Percentiles rank a stretch among this genome's conserved stretches.
Conservation (phyloP, 2,888 invertebrate species). For the Catocala sponsa region DNA sequence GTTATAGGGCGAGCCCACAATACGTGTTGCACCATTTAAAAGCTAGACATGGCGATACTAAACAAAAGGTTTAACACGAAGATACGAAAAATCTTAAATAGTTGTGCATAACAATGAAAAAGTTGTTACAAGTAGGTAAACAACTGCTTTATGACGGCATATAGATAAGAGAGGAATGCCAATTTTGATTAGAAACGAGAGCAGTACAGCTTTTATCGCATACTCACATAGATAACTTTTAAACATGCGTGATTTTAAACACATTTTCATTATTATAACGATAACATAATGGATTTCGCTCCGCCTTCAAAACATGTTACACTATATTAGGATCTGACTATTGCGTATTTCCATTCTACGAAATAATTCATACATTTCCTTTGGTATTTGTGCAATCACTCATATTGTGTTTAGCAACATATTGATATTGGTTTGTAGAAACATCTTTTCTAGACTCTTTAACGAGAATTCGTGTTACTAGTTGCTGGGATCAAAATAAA, state of each 20-base stretch:
- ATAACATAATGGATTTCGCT: constrained; percentile 49
- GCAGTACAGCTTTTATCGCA: constrained; percentile 75
- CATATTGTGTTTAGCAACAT: constrained; percentile 31
- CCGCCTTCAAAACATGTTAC: constrained; percentile 27
- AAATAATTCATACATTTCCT: constrained; percentile 26
- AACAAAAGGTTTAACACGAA: constrained; percentile 38
- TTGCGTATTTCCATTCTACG: constrained; percentile 17
- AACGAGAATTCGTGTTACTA: constrained; percentile 51
- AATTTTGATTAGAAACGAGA: constrained; percentile 84
- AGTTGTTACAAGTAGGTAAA: constrained; percentile 66
- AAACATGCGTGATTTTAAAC: constrained; percentile 75
- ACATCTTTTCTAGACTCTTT: constrained; percentile 37
- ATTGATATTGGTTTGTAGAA: constrained; percentile 30
- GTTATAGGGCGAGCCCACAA: constrained; percentile 43
- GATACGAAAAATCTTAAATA: constrained; percentile 47
- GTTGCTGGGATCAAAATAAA: constrained; percentile 68
- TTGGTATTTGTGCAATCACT: constrained; percentile 33
- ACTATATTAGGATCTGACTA: constrained; percentile 11
- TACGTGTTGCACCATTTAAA: constrained; percentile 36
- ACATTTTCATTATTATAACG: constrained; percentile 62
- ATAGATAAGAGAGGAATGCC: constrained; percentile 82
- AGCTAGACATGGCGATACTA: constrained; percentile 37
- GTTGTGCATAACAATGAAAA: constrained; percentile 64
- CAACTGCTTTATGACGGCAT: constrained; percentile 70
- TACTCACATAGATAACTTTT: constrained; percentile 77